Percentiles rank a stretch among this genome's conserved stretches.
These are phyloP conservation scores for Pterostichus madidus DNA, from an alignment of 2,888 invertebrate genomes.

Conservation along the genomic window DNA sequence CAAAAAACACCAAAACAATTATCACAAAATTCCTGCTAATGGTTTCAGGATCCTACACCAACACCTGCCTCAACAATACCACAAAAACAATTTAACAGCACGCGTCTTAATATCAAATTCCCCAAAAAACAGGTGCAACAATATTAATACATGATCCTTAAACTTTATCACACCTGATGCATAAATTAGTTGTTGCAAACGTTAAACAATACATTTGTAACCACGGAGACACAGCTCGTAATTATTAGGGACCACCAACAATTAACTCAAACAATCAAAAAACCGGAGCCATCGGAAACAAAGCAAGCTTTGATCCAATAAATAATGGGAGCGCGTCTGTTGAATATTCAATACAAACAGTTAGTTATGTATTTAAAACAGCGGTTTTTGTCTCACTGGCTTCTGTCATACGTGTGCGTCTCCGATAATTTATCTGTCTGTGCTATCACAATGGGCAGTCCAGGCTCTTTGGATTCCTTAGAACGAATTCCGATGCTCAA, in stretches of 20 bases:
- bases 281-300: constrained; percentile 54
- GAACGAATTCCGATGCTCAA: constrained; percentile 76
- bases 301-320: constrained; percentile 63
- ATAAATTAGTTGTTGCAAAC: constrained; percentile 28
- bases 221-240: constrained; percentile 41
- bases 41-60: not conserved
- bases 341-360: constrained; percentile 66
- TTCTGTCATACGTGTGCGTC: constrained; percentile 77
- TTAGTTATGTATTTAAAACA: constrained; percentile 65
- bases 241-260: constrained; percentile 62
- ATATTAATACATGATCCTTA: constrained; percentile 52
- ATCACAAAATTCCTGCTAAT: constrained; percentile 31
- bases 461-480: constrained; percentile 74
- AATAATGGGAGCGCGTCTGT: constrained; percentile 64
- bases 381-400: constrained; percentile 55
- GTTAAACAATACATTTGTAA: constrained; percentile 44
- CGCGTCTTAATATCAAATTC: constrained; percentile 46
- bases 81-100: constrained; percentile 42
- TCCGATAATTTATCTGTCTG: constrained; percentile 78
- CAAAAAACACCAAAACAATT: constrained; percentile 40
- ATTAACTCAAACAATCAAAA: constrained; percentile 60
- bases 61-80: constrained; percentile 47
- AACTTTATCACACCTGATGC: constrained; percentile 55
- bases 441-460: constrained; percentile 76
- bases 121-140: constrained; percentile 59